Evolutionary conservation across 2,888 invertebrate species (phyloP).

Genomic region (Lycia hirtaria): DNA sequence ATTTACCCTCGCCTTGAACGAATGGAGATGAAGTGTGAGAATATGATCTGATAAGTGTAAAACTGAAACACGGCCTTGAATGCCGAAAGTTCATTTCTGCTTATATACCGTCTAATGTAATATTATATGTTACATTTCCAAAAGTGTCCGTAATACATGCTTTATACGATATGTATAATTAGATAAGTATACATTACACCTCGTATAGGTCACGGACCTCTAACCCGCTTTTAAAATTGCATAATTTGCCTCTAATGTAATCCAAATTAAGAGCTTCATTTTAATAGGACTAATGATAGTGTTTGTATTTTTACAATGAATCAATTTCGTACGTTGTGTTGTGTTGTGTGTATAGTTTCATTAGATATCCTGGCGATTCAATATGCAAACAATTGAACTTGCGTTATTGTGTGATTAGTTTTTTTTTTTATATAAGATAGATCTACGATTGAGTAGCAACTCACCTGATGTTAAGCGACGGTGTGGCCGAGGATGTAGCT

Average conservation of each 20-base stretch:
- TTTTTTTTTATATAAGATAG: no score
- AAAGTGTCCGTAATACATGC: slow-evolving; percentile 27
- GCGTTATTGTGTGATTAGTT: no score
- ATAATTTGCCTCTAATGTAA: slow-evolving; percentile 19
- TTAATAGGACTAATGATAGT: slow-evolving; percentile 8
- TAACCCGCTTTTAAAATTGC: slow-evolving; percentile 21
- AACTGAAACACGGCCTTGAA: slow-evolving; percentile 35
- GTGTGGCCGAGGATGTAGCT: no score
- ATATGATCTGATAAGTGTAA: slow-evolving; percentile 28
- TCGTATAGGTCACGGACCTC: slow-evolving; percentile 27
- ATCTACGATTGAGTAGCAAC: no score
- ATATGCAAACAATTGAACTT: no score
- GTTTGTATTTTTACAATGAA: slow-evolving; percentile 13
- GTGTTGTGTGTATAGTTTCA: neutral
- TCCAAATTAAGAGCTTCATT: neutral
- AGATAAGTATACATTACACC: slow-evolving; percentile 27
- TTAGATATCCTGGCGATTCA: no score
- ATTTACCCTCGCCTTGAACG: slow-evolving; percentile 15
- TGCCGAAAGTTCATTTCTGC: slow-evolving; percentile 32
- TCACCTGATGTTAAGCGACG: no score
- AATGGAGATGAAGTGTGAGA: slow-evolving; percentile 24
- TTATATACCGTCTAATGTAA: slow-evolving; percentile 27
- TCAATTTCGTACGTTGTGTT: neutral
- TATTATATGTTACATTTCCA: slow-evolving; percentile 20
- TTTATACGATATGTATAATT: slow-evolving; percentile 19